Evolutionary conservation across 2,797 vertebrate species (phyloP), one percentile per base, ranked within the genome.

Genomic region (Phataginus tetradactyla): DNA sequence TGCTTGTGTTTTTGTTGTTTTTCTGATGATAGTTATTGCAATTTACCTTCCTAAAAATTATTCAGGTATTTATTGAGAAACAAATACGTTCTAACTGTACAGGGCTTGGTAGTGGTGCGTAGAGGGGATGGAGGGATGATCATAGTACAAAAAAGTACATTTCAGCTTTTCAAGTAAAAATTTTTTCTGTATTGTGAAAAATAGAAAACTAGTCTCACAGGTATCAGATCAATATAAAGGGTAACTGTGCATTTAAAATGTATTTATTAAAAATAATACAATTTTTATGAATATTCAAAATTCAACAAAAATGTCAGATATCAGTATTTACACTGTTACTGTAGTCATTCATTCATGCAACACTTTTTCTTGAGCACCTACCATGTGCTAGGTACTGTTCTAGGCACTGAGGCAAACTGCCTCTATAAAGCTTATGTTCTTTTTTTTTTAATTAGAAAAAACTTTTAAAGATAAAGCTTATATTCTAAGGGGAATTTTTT

Each of bases 61-160:
- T 45, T 69, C 61, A 75, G 64, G 27, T 95, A 64, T 85, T 89
- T 85, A 42, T 29, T 72, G 55, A 89, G 64, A 95, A 69, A 74
- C 6, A 83, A 61, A 23, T 55, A 63, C 32, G 27, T 59, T 45
- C 42, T 92, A 32, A n/a, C 2, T 79, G 1, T 74, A 34, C 11
- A 49, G 55, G 49, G 11, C 49, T 66, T 45, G 42, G 27, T 69
- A 37, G 20, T 39, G 21, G 57, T 53, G 3, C 10, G 4, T 20
- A 20, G 21, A 37, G 39, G 49, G 5, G 18, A 9, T 45, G 25
- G 39, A 29, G 42, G 37, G 18, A 3, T 49, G n/a, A 39, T 79
- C 37, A 66, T 49, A 79, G 91, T 85, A 55, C 5, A 86, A 74
- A 88, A 85, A 13, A 64, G 21, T 37, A 13, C 32, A 18, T 81